Evolutionary conservation across 2,797 vertebrate genomes (phyloP).

Genomic region (Numenius phaeopus): DNA sequence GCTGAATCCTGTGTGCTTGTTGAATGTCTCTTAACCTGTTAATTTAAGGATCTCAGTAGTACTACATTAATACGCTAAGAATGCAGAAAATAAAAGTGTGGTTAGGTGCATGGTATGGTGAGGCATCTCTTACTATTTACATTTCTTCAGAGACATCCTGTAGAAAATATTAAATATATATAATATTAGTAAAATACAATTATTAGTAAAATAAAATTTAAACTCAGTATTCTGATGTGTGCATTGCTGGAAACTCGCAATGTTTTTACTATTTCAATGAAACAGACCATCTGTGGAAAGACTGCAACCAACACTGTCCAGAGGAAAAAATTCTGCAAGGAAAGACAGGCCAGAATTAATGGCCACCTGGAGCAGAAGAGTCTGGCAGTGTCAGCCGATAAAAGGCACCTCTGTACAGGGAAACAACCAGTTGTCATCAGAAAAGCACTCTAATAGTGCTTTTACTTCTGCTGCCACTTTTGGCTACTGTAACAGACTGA

Average conservation of each 20-base stretch:
- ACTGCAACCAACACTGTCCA: fast-evolving
- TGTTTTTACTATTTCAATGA: neutral
- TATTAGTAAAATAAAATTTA: neutral
- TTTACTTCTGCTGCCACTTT: neutral
- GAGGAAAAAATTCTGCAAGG: neutral
- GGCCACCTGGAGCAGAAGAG: neutral
- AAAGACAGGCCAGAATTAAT: neutral
- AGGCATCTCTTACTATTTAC: neutral
- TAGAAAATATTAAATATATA: neutral
- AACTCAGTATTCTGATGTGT: neutral
- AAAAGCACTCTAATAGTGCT: neutral
- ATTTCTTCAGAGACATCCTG: neutral
- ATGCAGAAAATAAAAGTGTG: neutral
- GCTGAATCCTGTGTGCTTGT: neutral
- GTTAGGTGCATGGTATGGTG: neutral
- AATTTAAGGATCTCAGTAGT: neutral
- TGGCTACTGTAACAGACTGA: neutral
- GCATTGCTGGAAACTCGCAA: neutral
- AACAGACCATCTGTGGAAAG: neutral
- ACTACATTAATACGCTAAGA: neutral
- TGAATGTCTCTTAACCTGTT: neutral
- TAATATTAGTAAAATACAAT: neutral
- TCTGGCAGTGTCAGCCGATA: neutral
- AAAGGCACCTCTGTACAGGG: neutral
- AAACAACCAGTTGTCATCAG: neutral